Base-by-base conservation (phyloP, 2,888 invertebrate genomes). In the Amphimallon solstitiale region DNA sequence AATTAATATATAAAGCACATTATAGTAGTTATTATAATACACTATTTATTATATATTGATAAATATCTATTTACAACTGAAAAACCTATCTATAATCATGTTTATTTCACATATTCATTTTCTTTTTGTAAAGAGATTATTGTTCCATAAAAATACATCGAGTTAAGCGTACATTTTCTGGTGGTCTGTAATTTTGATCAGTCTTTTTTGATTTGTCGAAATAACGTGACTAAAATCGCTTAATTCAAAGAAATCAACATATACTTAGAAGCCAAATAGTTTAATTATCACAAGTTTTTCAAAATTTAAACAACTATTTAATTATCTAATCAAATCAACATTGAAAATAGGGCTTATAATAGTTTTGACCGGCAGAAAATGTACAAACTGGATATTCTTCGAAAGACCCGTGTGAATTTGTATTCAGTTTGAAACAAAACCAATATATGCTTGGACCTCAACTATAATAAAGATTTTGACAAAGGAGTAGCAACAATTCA, bases 1-100 rank as follows among this genome's bases (percentile, higher is more conserved):
- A 73, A 70, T 71, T 66, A 73, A 68, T 65, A 67, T 73, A 71
- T 73, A 70, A 73, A 73, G 73, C 73, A 73, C 71, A 73, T 68
- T 69, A 56, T 68, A 68, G 62, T 54, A 56, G 59, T 51, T 64
- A 49, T 54, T 68, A 68, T 66, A 66, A 62, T 70, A 70, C 68
- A 69, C 64, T 71, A 68, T 65, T 68, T 65, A 67, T 64, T 67
- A 63, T 69, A 67, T 65, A 66, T 68, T 63, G 69, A 71, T 71
- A 71, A 71, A 70, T 71, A 70, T 66, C 64, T 71, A 71, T 71
- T 49, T 71, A 70, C 71, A 71, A 70, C 65, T 66, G 62, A 70
- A 69, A 56, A 69, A 71, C 48, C 59, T 45, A 23, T 66, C 61
- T 67, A 61, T 62, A 62, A 62, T 65, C 51, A 60, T 45, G 40